A percentile compares a stretch with the other conserved stretches of the same genome.
Conservation (phyloP, 2,888 invertebrate genomes). For the Limenitis camilla region DNA sequence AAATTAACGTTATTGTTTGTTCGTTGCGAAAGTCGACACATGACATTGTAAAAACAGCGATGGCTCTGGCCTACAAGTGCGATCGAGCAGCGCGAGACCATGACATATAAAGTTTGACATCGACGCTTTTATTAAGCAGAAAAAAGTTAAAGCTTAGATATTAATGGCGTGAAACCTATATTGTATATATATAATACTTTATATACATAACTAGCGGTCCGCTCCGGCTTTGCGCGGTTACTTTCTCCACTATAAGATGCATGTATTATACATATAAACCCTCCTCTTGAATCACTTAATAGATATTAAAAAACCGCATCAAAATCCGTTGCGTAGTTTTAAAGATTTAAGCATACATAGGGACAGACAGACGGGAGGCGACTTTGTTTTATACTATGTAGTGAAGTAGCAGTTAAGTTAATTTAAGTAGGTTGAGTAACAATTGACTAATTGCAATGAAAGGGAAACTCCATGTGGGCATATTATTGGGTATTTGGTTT, state of each 20-base stretch:
- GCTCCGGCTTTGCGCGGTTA: too few relatives aligned
- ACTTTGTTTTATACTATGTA: too few relatives aligned
- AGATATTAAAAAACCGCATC: too few relatives aligned
- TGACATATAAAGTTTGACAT: conserved; percentile 69
- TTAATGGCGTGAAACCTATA: not conserved
- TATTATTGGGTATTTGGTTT: conserved; percentile 54
- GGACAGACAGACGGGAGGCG: too few relatives aligned
- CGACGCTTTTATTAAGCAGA: conserved; percentile 30
- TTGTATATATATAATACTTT: too few relatives aligned
- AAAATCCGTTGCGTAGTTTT: too few relatives aligned
- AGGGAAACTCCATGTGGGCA: conserved; percentile 64
- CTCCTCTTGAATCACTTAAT: too few relatives aligned
- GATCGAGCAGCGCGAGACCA: conserved; percentile 62
- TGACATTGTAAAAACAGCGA: conserved; percentile 69
- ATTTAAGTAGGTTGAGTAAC: conserved; percentile 16
- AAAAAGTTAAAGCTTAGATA: conserved; percentile 19
- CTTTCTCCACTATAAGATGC: too few relatives aligned
- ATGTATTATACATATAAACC: too few relatives aligned
- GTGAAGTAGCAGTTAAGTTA: conserved; percentile 11
- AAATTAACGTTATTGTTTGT: conserved; percentile 46
- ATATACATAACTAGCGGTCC: too few relatives aligned
- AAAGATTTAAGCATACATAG: too few relatives aligned
- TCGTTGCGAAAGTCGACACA: conserved; percentile 64
- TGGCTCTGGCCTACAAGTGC: conserved; percentile 70
- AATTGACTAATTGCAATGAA: conserved; percentile 45